These are phyloP conservation scores for Epirrita christyi DNA, from an alignment of 2,888 invertebrate species.

Conservation along the genomic window DNA sequence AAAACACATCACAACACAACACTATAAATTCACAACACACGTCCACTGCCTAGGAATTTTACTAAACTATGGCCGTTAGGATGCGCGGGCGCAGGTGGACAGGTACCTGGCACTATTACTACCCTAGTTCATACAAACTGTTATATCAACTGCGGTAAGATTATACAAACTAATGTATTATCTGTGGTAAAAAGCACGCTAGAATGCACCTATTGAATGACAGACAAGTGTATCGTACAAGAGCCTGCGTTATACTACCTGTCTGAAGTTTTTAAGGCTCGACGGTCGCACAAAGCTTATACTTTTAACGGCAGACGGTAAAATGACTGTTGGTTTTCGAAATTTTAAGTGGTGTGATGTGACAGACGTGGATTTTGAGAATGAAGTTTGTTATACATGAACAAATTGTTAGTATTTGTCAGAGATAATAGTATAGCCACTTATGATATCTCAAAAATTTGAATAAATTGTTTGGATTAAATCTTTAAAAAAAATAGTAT, in stretches of 20 bases:
- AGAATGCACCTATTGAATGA: slow-evolving; percentile 29
- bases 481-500: too few species aligned
- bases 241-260: slow-evolving; percentile 54
- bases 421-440: background rate
- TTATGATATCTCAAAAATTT: too few species aligned
- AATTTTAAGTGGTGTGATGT: slow-evolving; percentile 36
- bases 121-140: slow-evolving; percentile 32
- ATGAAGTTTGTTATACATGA: slow-evolving; percentile 7
- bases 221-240: slow-evolving; percentile 56
- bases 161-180: too few species aligned
- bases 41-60: slow-evolving; percentile 41
- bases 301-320: slow-evolving; percentile 20
- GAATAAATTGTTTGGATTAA: too few species aligned
- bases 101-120: slow-evolving; percentile 25
- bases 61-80: slow-evolving; percentile 32
- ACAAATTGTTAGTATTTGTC: background rate
- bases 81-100: slow-evolving; percentile 37
- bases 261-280: slow-evolving; percentile 5
- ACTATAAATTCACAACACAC: slow-evolving; percentile 48
- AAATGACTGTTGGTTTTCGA: slow-evolving; percentile 32
- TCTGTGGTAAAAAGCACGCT: slow-evolving; percentile 32
- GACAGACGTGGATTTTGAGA: slow-evolving; percentile 11
- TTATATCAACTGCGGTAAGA: slow-evolving; percentile 14
- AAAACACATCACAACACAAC: slow-evolving; percentile 55
- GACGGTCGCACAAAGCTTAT: slow-evolving; percentile 10